Percentiles rank a stretch among this genome's conserved stretches.
These are phyloP conservation scores for Caretta caretta DNA, from an alignment of 2,113 vertebrate species.

Conservation along the genomic window DNA sequence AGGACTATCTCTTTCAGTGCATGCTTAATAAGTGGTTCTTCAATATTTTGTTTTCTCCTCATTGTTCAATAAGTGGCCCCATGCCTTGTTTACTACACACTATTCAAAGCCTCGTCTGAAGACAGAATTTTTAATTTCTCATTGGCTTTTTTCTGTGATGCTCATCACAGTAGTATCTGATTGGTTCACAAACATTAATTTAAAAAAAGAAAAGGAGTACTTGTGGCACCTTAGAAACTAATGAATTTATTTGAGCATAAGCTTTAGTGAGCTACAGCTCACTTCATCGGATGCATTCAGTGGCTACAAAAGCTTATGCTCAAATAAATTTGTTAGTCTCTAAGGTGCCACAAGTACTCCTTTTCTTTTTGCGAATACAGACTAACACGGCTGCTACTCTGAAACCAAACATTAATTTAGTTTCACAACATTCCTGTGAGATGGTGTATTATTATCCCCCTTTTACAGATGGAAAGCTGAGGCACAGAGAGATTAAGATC, in stretches of 20 bases:
- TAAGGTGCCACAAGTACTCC: no score
- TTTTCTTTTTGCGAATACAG: no score
- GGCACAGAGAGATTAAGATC: not conserved
- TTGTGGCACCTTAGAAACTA: no score
- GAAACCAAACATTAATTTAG: not conserved
- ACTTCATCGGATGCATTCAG: no score
- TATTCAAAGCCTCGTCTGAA: not conserved
- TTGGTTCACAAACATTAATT: not conserved
- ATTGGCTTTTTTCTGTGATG: not conserved
- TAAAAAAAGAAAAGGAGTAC: no score
- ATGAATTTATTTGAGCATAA: no score
- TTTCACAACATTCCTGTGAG: not conserved
- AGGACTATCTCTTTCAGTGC: not conserved
- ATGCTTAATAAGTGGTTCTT: not conserved
- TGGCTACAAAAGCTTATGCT: no score
- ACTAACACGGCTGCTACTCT: no score
- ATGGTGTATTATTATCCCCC: not conserved
- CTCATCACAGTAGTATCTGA: rapidly evolving
- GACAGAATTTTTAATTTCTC: not conserved
- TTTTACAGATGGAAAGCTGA: not conserved
- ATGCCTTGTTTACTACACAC: not conserved
- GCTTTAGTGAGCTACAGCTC: no score
- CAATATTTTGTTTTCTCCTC: not conserved
- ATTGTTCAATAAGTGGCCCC: not conserved
- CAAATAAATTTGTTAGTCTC: no score